Conservation (phyloP, 2,888 invertebrate genomes). For the Lypha dubia region DNA sequence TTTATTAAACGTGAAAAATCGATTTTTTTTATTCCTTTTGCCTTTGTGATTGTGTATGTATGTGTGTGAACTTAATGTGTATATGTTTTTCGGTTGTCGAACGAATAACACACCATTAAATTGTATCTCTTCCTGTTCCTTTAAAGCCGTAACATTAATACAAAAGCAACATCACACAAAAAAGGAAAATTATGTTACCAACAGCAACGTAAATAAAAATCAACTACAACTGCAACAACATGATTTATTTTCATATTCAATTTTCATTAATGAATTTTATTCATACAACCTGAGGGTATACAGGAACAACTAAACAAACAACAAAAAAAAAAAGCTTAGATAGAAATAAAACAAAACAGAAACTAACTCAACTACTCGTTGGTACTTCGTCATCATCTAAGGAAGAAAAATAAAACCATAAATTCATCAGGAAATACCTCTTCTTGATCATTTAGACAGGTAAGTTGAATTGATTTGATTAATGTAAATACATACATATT, state of each 20-base stretch:
- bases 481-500: neutral
- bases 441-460: conserved; percentile 30
- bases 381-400: neutral
- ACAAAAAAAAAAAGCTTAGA: conserved; percentile 8
- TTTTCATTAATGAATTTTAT: conserved; percentile 61
- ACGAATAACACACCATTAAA: conserved; percentile 36
- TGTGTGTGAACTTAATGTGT: conserved; percentile 22
- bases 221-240: conserved; percentile 40
- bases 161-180: conserved; percentile 30
- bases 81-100: conserved; percentile 47
- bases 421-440: conserved; percentile 1
- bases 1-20: conserved; percentile 69
- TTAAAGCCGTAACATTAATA: conserved; percentile 37
- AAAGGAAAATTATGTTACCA: neutral
- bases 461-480: conserved; percentile 30
- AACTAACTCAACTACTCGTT: neutral
- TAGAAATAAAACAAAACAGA: neutral
- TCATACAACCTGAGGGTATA: conserved; percentile 44
- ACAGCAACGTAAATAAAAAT: conserved; percentile 19
- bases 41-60: conserved; percentile 3
- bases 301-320: conserved; percentile 6
- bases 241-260: conserved; percentile 42
- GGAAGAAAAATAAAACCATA: neutral
- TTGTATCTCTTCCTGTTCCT: conserved; percentile 62
- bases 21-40: conserved; percentile 67